Percentiles rank a stretch among this genome's conserved stretches.
Conservation (phyloP, 2,113 vertebrate species). For the Parus major region DNA sequence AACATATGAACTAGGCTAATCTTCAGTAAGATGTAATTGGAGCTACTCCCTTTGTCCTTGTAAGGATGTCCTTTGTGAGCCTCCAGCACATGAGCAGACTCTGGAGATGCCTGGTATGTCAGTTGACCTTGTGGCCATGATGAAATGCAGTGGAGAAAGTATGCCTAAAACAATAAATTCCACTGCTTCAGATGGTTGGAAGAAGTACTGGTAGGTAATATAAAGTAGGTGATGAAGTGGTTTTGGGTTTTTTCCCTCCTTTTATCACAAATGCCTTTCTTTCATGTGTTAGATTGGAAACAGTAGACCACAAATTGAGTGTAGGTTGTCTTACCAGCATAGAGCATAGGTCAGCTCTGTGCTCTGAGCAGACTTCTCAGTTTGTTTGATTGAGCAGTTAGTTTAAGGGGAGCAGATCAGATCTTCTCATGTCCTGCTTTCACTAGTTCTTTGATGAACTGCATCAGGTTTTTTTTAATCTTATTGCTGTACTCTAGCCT, state of each 20-base stretch:
- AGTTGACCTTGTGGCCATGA: not conserved
- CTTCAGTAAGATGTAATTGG: not conserved
- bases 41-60: not conserved
- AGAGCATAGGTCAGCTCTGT: not conserved
- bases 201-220: not conserved
- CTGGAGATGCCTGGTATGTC: not conserved
- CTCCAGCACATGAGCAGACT: not conserved
- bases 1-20: not conserved
- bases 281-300: not conserved
- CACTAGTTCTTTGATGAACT: not conserved
- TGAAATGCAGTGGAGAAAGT: not conserved
- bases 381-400: not conserved
- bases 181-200: not conserved
- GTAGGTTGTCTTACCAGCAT: not conserved
- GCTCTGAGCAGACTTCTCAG: not conserved
- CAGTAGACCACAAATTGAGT: not conserved
- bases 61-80: not conserved
- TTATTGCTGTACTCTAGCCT: not conserved
- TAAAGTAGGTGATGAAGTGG: not conserved
- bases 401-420: not conserved
- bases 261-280: not conserved
- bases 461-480: not conserved
- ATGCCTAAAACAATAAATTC: not conserved
- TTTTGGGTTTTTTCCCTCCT: not conserved
- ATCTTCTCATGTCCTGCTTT: not conserved